Evolutionary conservation across 2,888 invertebrate species (phyloP).

Genomic region (Dascillus cervinus): DNA sequence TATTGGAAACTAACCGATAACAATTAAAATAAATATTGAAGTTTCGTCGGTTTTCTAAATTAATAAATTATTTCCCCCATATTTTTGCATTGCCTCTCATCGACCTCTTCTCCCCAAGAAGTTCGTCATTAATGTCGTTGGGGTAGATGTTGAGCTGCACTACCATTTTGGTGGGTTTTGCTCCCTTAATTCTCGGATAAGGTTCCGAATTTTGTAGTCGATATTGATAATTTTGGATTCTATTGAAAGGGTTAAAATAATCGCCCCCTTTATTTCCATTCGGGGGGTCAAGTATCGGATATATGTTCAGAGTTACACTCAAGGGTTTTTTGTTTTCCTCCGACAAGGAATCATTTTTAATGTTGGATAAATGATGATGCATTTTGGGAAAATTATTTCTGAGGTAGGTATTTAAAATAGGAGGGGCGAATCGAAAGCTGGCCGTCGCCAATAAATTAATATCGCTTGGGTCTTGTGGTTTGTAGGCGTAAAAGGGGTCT

Average conservation of each 20-base stretch:
- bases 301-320: conserved; percentile 24
- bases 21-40: no score
- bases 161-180: conserved; percentile 19
- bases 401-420: conserved; percentile 25
- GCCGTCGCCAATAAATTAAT: conserved; percentile 63
- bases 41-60: no score
- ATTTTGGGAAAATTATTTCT: neutral
- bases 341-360: no score
- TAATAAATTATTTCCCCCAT: no score
- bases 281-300: conserved; percentile 13
- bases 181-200: no score
- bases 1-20: no score
- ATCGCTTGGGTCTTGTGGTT: conserved; percentile 66
- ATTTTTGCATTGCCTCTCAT: no score
- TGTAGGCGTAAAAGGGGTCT: conserved; percentile 63
- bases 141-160: conserved; percentile 26
- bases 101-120: no score
- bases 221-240: neutral
- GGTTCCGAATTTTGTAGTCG: neutral
- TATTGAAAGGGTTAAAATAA: neutral
- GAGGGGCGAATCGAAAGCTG: conserved; percentile 41
- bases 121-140: no score
- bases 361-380: conserved; percentile 3
- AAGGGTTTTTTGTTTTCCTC: conserved; percentile 16
- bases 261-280: neutral